Evolutionary conservation across 2,797 vertebrate genomes (phyloP).

Genomic region (Poecilia velifera): DNA sequence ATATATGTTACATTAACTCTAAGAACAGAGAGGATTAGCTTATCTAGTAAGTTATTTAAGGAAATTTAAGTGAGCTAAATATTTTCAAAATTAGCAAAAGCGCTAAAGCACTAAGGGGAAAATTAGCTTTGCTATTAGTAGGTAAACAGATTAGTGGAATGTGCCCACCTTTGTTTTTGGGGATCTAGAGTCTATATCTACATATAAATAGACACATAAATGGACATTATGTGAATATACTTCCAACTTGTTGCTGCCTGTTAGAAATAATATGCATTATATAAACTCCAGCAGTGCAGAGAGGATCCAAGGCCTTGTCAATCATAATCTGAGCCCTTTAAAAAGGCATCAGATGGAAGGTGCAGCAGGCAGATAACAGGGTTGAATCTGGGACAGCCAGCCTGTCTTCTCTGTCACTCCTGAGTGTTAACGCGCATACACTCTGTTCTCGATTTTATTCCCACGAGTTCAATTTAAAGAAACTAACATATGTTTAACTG

Average conservation of each 20-base stretch:
- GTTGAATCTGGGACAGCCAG: slow-evolving; percentile 43
- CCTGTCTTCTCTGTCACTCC: slow-evolving; percentile 27
- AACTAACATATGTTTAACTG: slow-evolving; percentile 1
- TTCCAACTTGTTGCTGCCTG: not conserved
- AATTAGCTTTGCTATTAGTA: too few species aligned
- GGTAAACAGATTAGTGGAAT: too few species aligned
- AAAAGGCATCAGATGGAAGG: slow-evolving; percentile 31
- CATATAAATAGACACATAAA: too few species aligned
- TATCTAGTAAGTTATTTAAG: too few species aligned
- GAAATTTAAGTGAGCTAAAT: too few species aligned
- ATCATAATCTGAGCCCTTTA: slow-evolving; percentile 18
- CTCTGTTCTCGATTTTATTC: not conserved
- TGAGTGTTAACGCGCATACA: slow-evolving; percentile 4
- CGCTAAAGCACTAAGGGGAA: too few species aligned
- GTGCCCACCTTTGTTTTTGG: too few species aligned
- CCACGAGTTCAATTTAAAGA: slow-evolving; percentile 1
- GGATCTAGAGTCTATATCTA: too few species aligned
- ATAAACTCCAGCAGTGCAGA: not conserved
- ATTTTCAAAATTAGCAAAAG: too few species aligned
- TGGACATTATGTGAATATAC: not conserved
- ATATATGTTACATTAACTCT: not conserved
- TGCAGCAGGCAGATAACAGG: slow-evolving; percentile 40
- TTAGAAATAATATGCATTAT: not conserved
- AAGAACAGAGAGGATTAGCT: not conserved
- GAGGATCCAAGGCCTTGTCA: slow-evolving; percentile 26